phyloP scores from a whole-genome alignment of 2,797 vertebrate species.

The Potorous gilbertii region DNA sequence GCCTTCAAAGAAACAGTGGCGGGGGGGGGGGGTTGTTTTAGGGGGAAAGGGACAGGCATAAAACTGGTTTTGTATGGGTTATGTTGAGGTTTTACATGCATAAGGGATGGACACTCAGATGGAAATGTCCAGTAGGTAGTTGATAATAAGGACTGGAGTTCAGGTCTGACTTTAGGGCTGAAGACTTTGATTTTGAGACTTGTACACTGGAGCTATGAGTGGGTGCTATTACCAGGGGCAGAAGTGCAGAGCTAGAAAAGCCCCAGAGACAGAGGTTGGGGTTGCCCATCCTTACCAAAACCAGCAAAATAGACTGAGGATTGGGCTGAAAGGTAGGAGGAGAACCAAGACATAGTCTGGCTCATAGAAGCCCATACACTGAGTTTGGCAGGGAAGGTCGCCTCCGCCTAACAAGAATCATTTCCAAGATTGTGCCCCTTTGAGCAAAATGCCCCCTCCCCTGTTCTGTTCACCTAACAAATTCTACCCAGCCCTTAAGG shows the following conservation, averaged over 20 bases:
- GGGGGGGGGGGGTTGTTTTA: background rate
- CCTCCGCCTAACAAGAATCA: too few species aligned
- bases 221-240: background rate
- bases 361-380: background rate
- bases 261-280: background rate
- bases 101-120: background rate
- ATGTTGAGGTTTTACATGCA: background rate
- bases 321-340: too few species aligned
- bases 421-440: background rate
- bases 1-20: background rate
- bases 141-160: background rate
- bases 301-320: background rate
- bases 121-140: background rate
- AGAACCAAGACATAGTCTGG: too few species aligned
- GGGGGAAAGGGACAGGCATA: background rate
- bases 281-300: background rate
- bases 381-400: background rate
- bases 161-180: background rate
- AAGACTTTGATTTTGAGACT: background rate
- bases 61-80: background rate
- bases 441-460: too few species aligned
- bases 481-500: background rate
- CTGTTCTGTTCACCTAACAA: background rate
- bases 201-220: background rate
- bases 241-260: background rate